Evolutionary conservation across 2,888 invertebrate species (phyloP), one percentile per base, ranked within the genome.

Genomic region (Habrosyne pyritoides): DNA sequence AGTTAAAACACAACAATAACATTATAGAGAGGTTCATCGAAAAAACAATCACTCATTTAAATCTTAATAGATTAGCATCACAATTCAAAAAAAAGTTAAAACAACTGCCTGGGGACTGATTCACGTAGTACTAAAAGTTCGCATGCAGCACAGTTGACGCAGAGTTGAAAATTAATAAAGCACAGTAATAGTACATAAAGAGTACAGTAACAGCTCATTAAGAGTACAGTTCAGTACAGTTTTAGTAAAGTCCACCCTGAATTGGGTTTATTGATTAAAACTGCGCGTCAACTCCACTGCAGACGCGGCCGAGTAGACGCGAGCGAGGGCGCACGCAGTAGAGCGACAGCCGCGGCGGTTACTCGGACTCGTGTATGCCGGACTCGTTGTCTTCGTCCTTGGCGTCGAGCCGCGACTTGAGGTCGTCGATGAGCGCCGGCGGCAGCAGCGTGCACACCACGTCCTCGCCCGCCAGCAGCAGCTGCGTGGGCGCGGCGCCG

Each of bases 371-470:
- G 81, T 90, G 91, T 56, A 90, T 90, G 69, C 89, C 91, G 64
- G 91, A 89, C 81, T 91, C 90, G 81, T 79, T 84, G 79, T 91
- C 91, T 64, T 90, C 91, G 77, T 91, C 91, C 81, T 91, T 89
- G 60, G 73, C 85, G 79, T 89, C 88, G 70, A 91, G 86, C 10
- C 90, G 78, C 53, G 87, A 85, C 79, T 84, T 85, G 64, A 91
- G 87, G 80, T 90, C 91, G 77, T 85, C 84, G 68, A 91, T 77
- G 71, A 91, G 87, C 61, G 82, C 86, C 61, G 86, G 82, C 72
- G 83, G 75, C 77, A 87, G 69, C 59, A 90, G 83, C 71, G 78
- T 77, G 80, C 89, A 89, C 67, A 86, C 81, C 66, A 89, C 89
- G 63, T 80, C 89, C 54, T 66, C 81, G 30, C 87, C 88, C 46